These are phyloP conservation scores for Sebastes steindachneri DNA, from an alignment of 2,797 vertebrate species.

Conservation along the genomic window DNA sequence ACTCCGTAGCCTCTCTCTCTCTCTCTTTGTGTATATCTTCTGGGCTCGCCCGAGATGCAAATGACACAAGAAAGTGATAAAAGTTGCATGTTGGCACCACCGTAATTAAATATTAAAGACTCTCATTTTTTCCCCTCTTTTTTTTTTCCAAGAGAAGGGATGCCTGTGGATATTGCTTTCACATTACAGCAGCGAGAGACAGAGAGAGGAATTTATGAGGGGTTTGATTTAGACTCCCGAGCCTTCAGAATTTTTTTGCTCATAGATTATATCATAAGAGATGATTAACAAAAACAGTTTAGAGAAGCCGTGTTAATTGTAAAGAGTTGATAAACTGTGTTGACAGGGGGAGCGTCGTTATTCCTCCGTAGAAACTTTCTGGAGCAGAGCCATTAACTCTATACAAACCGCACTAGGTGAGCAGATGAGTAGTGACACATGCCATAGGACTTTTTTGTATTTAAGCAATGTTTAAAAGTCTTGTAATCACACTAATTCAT, in stretches of 20 bases:
- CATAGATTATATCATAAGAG: conserved; percentile 68
- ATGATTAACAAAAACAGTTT: conserved; percentile 36
- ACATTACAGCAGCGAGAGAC: conserved; percentile 68
- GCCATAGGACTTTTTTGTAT: background rate
- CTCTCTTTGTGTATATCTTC: conserved; percentile 68
- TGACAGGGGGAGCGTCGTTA: conserved; percentile 22
- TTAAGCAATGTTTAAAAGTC: background rate
- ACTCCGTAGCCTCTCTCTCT: conserved; percentile 13
- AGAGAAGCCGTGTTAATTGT: conserved; percentile 46
- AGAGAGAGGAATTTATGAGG: conserved; percentile 54
- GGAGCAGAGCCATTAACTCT: conserved; percentile 9
- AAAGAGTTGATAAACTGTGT: conserved; percentile 39
- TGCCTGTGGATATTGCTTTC: conserved; percentile 85
- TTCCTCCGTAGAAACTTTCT: conserved; percentile 17
- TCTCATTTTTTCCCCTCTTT: conserved; percentile 44
- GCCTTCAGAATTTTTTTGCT: conserved; percentile 63
- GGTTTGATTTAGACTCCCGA: conserved; percentile 71
- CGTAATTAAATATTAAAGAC: conserved; percentile 86
- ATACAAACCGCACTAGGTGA: background rate
- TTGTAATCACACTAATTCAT: conserved; percentile 24
- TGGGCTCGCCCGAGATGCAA: conserved; percentile 79
- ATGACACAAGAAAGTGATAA: conserved; percentile 85
- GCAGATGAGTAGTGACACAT: background rate
- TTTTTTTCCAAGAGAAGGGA: conserved; percentile 58
- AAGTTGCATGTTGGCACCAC: conserved; percentile 84